These are phyloP conservation scores for Eurypyga helias DNA, from an alignment of 2,113 vertebrate species.

Conservation along the genomic window DNA sequence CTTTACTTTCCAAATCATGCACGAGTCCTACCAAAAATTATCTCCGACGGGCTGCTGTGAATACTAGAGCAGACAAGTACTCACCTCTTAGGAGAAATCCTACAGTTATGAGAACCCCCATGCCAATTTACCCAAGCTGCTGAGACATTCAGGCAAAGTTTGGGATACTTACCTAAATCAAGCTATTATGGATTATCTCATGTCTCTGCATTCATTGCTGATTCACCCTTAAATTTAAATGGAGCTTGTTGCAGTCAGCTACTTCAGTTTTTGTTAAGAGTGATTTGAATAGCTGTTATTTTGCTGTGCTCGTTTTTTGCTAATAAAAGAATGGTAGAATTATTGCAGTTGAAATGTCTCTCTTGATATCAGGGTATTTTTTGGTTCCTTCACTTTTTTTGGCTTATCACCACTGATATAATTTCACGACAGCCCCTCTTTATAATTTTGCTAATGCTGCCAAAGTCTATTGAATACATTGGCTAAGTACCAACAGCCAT, in stretches of 20 bases:
- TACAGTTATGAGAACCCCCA: neutral
- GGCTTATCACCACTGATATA: neutral
- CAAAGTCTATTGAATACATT: neutral
- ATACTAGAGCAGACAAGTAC: neutral
- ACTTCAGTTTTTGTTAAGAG: neutral
- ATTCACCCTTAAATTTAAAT: neutral
- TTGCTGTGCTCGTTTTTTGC: neutral
- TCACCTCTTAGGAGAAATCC: neutral
- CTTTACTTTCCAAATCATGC: neutral
- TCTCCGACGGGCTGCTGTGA: neutral
- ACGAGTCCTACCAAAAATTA: neutral
- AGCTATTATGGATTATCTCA: neutral
- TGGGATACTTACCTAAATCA: neutral
- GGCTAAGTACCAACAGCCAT: neutral
- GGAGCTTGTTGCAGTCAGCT: neutral
- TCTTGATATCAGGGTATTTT: neutral
- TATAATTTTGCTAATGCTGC: neutral
- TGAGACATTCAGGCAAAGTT: neutral
- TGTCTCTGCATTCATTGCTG: neutral
- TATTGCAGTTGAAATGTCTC: neutral
- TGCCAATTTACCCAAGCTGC: neutral
- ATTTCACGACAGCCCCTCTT: slow-evolving; percentile 18
- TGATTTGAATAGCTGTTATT: neutral
- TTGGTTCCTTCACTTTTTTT: neutral
- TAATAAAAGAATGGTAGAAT: neutral